Evolutionary conservation across 1,140 invertebrate species (phyloP), one percentile per base, ranked within the genome.

Genomic region (Prorops nasuta): DNA sequence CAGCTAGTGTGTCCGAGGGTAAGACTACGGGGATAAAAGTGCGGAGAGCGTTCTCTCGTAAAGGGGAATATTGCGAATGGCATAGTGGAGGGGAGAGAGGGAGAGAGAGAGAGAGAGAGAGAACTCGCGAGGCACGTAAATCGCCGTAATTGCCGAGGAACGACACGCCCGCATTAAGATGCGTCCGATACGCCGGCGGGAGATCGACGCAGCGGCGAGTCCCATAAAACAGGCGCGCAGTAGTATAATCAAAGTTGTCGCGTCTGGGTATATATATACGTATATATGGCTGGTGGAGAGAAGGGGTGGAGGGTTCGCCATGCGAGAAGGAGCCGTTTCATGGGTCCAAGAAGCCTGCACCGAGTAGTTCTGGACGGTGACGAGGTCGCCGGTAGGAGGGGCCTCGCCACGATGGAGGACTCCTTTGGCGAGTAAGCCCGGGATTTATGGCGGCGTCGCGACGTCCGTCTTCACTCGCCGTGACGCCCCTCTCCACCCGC

Each of bases 401-500:
- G n/a, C n/a, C n/a, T n/a, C n/a, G n/a, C n/a, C n/a, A n/a, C n/a
- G n/a, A n/a, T n/a, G n/a, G 24, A 50, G 60, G 62, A 67, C 67
- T 64, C 56, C 65, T 69, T 72, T 65, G 67, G 63, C 56, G 70
- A 59, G 70, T 75, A 74, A 75, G 69, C 67, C 54, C 39, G 54
- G 61, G 71, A 77, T 77, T 77, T 77, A 77, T 77, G 58, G 72
- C 49, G 67, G 74, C 74, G 74, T 74, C 75, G 71, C 74, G 72
- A 73, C 74, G 75, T 76, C 75, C 75, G 72, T 77, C 74, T 77
- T 77, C 75, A 76, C 75, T 77, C 66, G 67, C 67, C 75, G 75
- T 77, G 74, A 77, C 74, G 74, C 72, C 72, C 71, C 70, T 69
- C 65, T 60, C 61, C 64, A 62, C 50, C 49, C 44, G 54, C 66